A percentile compares a stretch with the other conserved stretches of the same genome.
Evolutionary conservation across 2,888 invertebrate species (phyloP).

Genomic region (Eutolmus rufibarbis): DNA sequence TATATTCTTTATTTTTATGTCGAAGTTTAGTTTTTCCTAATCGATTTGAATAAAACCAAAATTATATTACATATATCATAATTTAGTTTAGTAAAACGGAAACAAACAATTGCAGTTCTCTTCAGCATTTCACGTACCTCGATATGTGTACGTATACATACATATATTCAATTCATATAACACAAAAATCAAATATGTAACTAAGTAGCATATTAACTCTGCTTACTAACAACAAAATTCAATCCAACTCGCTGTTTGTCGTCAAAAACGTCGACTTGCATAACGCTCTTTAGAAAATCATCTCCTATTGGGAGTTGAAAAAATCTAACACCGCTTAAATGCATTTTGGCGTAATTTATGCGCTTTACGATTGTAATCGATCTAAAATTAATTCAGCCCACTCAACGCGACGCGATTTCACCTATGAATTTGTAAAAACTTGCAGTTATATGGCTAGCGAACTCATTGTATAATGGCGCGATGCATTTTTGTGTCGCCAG

Average conservation of each 20-base stretch:
- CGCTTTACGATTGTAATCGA: neutral
- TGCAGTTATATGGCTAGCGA: slow-evolving; percentile 20
- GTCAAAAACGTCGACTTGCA: neutral
- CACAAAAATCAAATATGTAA: neutral
- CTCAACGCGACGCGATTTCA: neutral
- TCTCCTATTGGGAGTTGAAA: neutral
- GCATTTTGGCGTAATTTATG: neutral
- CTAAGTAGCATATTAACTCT: neutral
- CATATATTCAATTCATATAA: too few relatives aligned
- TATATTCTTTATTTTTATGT: too few relatives aligned
- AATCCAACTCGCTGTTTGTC: neutral
- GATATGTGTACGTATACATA: too few relatives aligned
- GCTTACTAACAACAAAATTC: neutral
- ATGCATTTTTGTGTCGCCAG: neutral
- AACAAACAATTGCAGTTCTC: too few relatives aligned
- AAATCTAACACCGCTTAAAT: neutral
- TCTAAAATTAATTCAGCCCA: neutral
- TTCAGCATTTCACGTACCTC: too few relatives aligned
- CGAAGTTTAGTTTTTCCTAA: too few relatives aligned
- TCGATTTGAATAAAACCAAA: too few relatives aligned
- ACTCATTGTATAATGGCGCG: slow-evolving; percentile 22
- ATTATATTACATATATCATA: too few relatives aligned
- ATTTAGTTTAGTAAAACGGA: too few relatives aligned
- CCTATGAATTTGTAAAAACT: slow-evolving; percentile 22
- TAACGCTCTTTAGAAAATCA: neutral